Evolutionary conservation across 2,888 invertebrate species (phyloP).

Genomic region (Drosophila formosana): DNA sequence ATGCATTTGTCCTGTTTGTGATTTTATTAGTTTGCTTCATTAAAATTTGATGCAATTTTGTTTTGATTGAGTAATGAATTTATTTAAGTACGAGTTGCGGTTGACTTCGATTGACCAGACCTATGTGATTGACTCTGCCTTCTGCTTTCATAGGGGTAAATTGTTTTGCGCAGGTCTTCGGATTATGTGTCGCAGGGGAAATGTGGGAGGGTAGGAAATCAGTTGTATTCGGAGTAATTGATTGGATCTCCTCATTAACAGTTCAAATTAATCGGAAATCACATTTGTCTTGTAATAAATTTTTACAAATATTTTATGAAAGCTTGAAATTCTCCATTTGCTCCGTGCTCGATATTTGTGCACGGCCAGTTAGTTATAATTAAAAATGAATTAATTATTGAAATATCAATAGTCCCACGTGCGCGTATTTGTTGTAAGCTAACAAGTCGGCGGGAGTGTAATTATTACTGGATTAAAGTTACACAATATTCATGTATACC

Average conservation of each 20-base stretch:
- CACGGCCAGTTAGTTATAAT: slow-evolving; percentile 28
- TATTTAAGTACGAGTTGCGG: slow-evolving; percentile 47
- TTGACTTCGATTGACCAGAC: slow-evolving; percentile 45
- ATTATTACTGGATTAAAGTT: slow-evolving; percentile 15
- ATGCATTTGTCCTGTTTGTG: slow-evolving; percentile 53
- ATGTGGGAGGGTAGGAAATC: background rate
- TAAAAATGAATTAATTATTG: slow-evolving; percentile 45
- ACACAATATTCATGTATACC: slow-evolving; percentile 4
- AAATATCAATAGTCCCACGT: slow-evolving; percentile 12
- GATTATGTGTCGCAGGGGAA: slow-evolving; percentile 9
- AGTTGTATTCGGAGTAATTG: slow-evolving; percentile 15
- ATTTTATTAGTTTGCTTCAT: slow-evolving; percentile 52
- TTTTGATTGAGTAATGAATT: slow-evolving; percentile 45
- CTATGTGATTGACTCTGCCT: slow-evolving; percentile 6
- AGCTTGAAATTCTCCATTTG: background rate
- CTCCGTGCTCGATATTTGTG: slow-evolving; percentile 1
- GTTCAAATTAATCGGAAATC: slow-evolving; percentile 17
- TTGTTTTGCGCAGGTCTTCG: slow-evolving; percentile 20
- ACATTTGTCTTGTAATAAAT: slow-evolving; percentile 21
- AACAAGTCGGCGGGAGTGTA: slow-evolving; percentile 19
- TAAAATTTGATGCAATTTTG: slow-evolving; percentile 59
- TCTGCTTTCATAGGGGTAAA: background rate
- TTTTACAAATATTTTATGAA: slow-evolving; percentile 14
- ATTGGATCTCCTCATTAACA: background rate
- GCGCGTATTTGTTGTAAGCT: slow-evolving; percentile 18